Conservation (phyloP, 2,797 vertebrate species). For the Gymnocypris eckloni region DNA sequence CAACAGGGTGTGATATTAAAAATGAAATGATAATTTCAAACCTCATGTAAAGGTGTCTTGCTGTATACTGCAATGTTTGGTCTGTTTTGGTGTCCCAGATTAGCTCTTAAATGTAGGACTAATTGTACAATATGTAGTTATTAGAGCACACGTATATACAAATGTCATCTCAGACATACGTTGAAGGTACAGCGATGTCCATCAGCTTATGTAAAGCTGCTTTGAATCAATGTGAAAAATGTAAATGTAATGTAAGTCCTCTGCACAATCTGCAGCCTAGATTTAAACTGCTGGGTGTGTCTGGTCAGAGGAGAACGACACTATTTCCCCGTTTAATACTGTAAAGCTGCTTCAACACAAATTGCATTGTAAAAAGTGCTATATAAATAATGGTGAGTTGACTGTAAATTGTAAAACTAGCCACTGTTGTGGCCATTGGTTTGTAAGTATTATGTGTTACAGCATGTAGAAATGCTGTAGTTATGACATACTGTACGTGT, state of each 20-base stretch:
- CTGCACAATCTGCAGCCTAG: too few species aligned
- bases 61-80: slow-evolving; percentile 5
- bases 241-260: not conserved
- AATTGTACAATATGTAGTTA: slow-evolving; percentile 16
- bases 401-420: not conserved
- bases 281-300: too few species aligned
- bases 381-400: too few species aligned
- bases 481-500: not conserved
- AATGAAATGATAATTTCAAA: not conserved
- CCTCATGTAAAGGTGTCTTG: not conserved
- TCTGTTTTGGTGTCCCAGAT: slow-evolving; percentile 53
- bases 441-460: not conserved
- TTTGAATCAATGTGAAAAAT: slow-evolving; percentile 1
- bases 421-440: not conserved
- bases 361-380: too few species aligned
- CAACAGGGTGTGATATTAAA: not conserved
- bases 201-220: not conserved
- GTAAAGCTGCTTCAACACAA: too few species aligned
- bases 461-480: too few species aligned
- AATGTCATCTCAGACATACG: not conserved
- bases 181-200: not conserved
- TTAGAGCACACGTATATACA: not conserved
- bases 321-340: too few species aligned
- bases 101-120: slow-evolving; percentile 40
- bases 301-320: too few species aligned